Conservation (phyloP, 2,113 vertebrate species). For the Epinephelus cyanopodus region DNA sequence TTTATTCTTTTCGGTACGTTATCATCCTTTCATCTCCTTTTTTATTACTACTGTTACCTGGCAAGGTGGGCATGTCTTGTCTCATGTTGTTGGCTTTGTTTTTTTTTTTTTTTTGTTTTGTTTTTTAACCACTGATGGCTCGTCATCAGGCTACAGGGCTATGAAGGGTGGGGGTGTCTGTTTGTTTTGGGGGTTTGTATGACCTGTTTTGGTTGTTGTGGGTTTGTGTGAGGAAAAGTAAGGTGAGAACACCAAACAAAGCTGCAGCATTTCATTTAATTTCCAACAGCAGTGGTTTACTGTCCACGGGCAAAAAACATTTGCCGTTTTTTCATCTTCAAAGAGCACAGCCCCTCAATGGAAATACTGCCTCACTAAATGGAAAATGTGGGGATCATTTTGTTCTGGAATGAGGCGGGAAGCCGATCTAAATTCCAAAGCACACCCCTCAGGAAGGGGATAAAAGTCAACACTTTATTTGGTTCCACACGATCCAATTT, state of each 20-base stretch:
- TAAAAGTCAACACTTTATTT: slow-evolving; percentile 33
- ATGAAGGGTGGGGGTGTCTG: slow-evolving; percentile 68
- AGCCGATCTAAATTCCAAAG: slow-evolving; percentile 43
- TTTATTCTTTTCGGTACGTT: slow-evolving; percentile 99
- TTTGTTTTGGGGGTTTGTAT: slow-evolving; percentile 67
- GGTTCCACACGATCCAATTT: slow-evolving; percentile 26
- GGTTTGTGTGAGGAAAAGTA: slow-evolving; percentile 71
- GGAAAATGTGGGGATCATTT: slow-evolving; percentile 54
- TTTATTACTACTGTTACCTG: slow-evolving; percentile 86
- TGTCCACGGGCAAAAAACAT: slow-evolving; percentile 36
- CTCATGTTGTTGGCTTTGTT: slow-evolving; percentile 80
- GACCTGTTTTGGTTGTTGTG: slow-evolving; percentile 81
- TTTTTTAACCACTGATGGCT: slow-evolving; percentile 72
- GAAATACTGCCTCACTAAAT: slow-evolving; percentile 40
- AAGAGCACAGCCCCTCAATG: slow-evolving; percentile 29
- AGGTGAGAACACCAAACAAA: slow-evolving; percentile 62
- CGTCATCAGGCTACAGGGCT: slow-evolving; percentile 72
- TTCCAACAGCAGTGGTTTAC: slow-evolving; percentile 23
- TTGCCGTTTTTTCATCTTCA: slow-evolving; percentile 41
- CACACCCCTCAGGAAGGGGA: slow-evolving; percentile 21
- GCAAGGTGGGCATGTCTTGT: slow-evolving; percentile 83
- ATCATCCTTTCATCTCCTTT: slow-evolving; percentile 97
- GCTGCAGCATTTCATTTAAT: slow-evolving; percentile 78
- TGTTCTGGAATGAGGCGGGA: slow-evolving; percentile 15
- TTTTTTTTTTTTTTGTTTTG: not conserved